phyloP scores from a whole-genome alignment of 1,140 invertebrate species.

The Drosophila trapezifrons region DNA sequence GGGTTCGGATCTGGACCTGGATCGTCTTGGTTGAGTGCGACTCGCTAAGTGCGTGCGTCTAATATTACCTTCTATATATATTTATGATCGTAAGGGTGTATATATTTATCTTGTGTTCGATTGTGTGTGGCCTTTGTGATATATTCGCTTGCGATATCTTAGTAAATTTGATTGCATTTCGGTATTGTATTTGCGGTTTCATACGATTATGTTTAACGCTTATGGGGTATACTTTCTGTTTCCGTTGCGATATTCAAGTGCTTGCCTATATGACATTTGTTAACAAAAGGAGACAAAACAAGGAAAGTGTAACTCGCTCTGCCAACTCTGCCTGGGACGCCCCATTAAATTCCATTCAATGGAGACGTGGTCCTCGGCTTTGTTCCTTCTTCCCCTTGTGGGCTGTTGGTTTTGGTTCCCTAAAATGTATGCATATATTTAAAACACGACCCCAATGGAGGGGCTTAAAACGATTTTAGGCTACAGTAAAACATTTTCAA shows the following conservation, averaged over 20 bases:
- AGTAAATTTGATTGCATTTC: slow-evolving; percentile 76
- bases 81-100: slow-evolving; percentile 35
- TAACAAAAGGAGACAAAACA: slow-evolving; percentile 36
- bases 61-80: slow-evolving; percentile 55
- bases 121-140: slow-evolving; percentile 42
- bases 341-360: slow-evolving; percentile 34
- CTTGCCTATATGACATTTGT: slow-evolving; percentile 23
- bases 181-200: slow-evolving; percentile 60
- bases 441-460: slow-evolving; percentile 50
- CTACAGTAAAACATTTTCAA: slow-evolving; percentile 81
- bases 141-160: slow-evolving; percentile 56
- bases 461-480: slow-evolving; percentile 69
- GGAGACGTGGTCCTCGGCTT: slow-evolving; percentile 13
- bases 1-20: slow-evolving; percentile 2
- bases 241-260: slow-evolving; percentile 51
- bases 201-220: slow-evolving; percentile 46
- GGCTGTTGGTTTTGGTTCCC: slow-evolving; percentile 48
- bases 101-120: slow-evolving; percentile 46
- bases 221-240: slow-evolving; percentile 35
- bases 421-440: slow-evolving; percentile 63
- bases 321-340: slow-evolving; percentile 9
- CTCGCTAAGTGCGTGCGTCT: slow-evolving; percentile 70
- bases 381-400: neutral
- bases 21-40: slow-evolving; percentile 43
- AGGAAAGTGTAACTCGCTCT: slow-evolving; percentile 24